phyloP scores from a whole-genome alignment of 2,113 vertebrate genomes.

The Camarhynchus parvulus region DNA sequence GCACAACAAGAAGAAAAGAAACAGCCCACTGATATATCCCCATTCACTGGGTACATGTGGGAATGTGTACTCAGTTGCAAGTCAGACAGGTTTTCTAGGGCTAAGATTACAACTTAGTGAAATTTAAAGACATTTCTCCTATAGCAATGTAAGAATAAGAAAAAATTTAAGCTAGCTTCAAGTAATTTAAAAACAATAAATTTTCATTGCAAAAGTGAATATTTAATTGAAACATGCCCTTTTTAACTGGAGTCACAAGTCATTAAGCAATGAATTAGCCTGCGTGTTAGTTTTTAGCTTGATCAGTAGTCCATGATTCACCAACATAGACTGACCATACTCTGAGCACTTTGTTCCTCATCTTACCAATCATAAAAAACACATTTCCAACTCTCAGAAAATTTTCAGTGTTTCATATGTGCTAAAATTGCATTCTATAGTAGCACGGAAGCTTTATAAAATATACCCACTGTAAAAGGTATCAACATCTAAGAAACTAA shows the following conservation, averaged over 20 bases:
- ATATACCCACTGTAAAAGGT: background rate
- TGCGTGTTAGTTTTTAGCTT: background rate
- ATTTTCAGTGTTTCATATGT: background rate
- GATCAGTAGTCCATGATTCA: background rate
- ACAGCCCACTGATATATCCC: background rate
- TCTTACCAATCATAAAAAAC: background rate
- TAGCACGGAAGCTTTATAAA: background rate
- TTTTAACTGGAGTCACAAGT: background rate
- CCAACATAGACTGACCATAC: accelerated
- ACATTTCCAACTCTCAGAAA: background rate
- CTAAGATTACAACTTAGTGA: background rate
- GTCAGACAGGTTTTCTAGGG: background rate
- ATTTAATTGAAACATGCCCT: background rate
- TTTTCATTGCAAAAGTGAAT: background rate
- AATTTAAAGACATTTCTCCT: background rate
- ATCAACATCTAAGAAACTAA: background rate
- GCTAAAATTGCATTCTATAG: background rate
- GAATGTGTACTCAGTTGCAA: accelerated
- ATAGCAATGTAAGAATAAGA: background rate
- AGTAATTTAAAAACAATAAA: background rate
- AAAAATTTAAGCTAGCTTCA: background rate
- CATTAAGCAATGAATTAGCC: background rate
- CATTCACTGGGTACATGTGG: background rate
- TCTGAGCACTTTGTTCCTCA: background rate
- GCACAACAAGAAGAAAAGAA: background rate